Evolutionary conservation across 92 coral and sea anemone genomes (phyloP).

Genomic region (Epizoanthus stellaris): DNA sequence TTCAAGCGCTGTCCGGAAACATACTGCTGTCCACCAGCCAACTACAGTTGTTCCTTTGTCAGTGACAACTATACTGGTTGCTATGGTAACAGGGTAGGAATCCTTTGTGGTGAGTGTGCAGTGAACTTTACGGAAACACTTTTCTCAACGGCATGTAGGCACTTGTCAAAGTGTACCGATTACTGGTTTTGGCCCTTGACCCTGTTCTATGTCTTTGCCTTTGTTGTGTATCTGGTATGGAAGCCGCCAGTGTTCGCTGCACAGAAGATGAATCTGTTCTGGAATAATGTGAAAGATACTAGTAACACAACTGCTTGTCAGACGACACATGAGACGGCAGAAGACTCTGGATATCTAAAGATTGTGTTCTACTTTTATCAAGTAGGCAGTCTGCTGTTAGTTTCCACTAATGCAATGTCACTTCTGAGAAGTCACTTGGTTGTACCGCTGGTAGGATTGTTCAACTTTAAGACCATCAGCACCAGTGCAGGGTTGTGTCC

Average conservation of each 20-base stretch:
- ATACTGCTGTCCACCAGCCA: conserved; percentile 46
- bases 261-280: conserved; percentile 19
- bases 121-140: conserved; percentile 43
- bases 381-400: conserved; percentile 36
- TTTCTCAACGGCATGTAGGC: conserved; percentile 26
- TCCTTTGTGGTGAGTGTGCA: conserved; percentile 52
- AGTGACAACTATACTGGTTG: conserved; percentile 48
- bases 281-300: neutral
- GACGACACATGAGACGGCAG: too few relatives aligned
- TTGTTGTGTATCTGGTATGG: conserved; percentile 22
- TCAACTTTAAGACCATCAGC: conserved; percentile 22
- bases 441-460: conserved; percentile 13
- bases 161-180: conserved; percentile 7
- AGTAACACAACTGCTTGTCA: too few relatives aligned
- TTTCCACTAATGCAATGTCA: conserved; percentile 15
- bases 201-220: neutral
- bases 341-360: conserved; percentile 29
- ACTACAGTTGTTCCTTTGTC: conserved; percentile 25
- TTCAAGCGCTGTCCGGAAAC: conserved; percentile 49
- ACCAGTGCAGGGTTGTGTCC: conserved; percentile 35
- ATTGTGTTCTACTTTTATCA: conserved; percentile 55
- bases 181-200: conserved; percentile 6
- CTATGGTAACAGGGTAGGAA: conserved; percentile 54
- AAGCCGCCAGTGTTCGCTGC: conserved; percentile 48
- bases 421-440: conserved; percentile 11